Conservation (phyloP, 2,797 vertebrate species). For the Percopsis omiscomaycus region DNA sequence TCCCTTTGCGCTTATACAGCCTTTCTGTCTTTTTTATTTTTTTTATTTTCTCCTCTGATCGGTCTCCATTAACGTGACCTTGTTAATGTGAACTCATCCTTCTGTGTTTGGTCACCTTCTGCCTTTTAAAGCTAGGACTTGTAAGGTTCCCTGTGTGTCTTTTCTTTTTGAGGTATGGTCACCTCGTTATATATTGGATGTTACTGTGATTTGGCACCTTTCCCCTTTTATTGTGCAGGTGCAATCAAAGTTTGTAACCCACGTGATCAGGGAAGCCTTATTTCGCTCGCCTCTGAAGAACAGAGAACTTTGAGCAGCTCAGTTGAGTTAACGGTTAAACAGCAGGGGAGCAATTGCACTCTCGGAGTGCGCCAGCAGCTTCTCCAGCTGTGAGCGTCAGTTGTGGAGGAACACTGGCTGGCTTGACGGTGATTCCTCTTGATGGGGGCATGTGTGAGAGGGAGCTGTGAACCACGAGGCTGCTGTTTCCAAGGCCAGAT, state of each 20-base stretch:
- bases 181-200: neutral
- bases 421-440: constrained; percentile 1
- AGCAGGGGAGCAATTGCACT: neutral
- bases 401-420: neutral
- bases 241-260: no score
- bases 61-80: constrained; percentile 57
- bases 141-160: constrained; percentile 31
- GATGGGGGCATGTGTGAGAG: constrained; percentile 1
- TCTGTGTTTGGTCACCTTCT: constrained; percentile 7
- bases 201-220: neutral
- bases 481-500: constrained; percentile 1
- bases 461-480: constrained; percentile 7
- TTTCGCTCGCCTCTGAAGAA: neutral
- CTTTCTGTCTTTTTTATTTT: constrained; percentile 20
- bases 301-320: neutral
- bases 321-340: neutral
- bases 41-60: constrained; percentile 19
- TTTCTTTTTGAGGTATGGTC: neutral
- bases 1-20: constrained; percentile 48
- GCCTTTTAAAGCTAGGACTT: neutral
- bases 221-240: neutral
- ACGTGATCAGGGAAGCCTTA: neutral
- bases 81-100: constrained; percentile 38
- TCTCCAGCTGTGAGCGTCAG: constrained; percentile 5
- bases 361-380: neutral